Percentiles rank a stretch among this genome's conserved stretches.
phyloP scores from a whole-genome alignment of 2,888 invertebrate genomes.

The Caenorhabditis sp. region DNA sequence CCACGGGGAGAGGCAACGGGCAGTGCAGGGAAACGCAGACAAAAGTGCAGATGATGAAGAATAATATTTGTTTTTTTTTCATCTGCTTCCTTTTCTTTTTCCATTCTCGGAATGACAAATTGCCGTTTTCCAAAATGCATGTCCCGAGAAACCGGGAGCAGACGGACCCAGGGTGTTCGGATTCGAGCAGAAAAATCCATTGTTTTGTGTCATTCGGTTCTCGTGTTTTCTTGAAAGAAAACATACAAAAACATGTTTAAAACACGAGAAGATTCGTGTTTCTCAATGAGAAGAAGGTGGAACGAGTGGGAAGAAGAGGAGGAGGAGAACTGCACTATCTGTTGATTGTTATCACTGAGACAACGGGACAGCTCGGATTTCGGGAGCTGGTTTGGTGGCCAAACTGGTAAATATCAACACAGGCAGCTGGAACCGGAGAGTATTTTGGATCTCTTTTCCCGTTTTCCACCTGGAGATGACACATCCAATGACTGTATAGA shows the following conservation, averaged over 20 bases:
- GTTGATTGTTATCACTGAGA: slow-evolving; percentile 43
- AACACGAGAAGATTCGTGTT: slow-evolving; percentile 27
- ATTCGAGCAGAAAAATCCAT: slow-evolving; percentile 44
- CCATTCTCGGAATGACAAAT: slow-evolving; percentile 36
- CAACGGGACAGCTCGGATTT: not conserved
- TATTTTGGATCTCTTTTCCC: not conserved
- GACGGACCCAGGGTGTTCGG: no score
- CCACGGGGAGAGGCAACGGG: slow-evolving; percentile 2
- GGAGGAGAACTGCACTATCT: slow-evolving; percentile 51
- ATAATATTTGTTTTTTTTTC: slow-evolving; percentile 50
- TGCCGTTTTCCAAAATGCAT: slow-evolving; percentile 52
- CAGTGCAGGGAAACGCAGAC: not conserved
- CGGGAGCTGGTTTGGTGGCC: not conserved
- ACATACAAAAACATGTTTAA: slow-evolving; percentile 11
- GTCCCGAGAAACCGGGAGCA: slow-evolving; percentile 15
- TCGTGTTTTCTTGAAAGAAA: slow-evolving; percentile 6
- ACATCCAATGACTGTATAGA: not conserved
- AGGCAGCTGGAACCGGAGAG: not conserved
- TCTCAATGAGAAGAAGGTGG: slow-evolving; percentile 8
- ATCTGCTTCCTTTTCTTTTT: not conserved
- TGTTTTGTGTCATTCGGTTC: slow-evolving; percentile 48
- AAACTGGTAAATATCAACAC: not conserved
- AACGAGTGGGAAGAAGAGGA: not conserved
- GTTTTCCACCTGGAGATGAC: not conserved
- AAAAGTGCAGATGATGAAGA: slow-evolving; percentile 57